These are phyloP conservation scores for Leptodactylus fuscus DNA, from an alignment of 2,113 vertebrate species.

Conservation along the genomic window DNA sequence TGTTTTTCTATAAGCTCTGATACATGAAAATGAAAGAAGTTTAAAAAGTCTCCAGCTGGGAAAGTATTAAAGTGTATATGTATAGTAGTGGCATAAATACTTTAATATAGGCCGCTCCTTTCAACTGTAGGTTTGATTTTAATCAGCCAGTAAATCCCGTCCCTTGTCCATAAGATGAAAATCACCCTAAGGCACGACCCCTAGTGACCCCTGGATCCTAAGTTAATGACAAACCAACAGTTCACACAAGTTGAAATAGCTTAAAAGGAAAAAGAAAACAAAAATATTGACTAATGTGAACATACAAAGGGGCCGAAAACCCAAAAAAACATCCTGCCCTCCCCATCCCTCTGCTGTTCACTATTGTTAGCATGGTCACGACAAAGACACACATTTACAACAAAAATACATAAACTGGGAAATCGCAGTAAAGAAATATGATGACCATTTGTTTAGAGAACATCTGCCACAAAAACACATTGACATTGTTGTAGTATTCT, in stretches of 20 bases:
- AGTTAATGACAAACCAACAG: slow-evolving; percentile 4
- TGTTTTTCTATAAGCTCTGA: slow-evolving; percentile 23
- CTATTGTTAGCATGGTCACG: not conserved
- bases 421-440: not conserved
- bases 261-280: not conserved
- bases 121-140: slow-evolving; percentile 36
- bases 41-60: slow-evolving; percentile 40
- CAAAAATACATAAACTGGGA: not conserved
- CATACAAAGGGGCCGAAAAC: not conserved
- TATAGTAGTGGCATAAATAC: slow-evolving; percentile 23
- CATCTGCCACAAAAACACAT: not conserved
- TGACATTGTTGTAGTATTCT: too few relatives aligned
- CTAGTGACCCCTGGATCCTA: slow-evolving; percentile 7
- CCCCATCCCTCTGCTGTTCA: not conserved
- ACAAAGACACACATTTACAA: not conserved
- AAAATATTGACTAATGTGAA: not conserved
- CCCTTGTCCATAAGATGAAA: slow-evolving; percentile 40
- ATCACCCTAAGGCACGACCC: not conserved
- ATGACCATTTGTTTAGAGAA: not conserved
- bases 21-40: slow-evolving; percentile 22
- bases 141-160: slow-evolving; percentile 45
- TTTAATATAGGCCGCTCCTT: slow-evolving; percentile 33
- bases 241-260: not conserved
- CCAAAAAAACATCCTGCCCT: not conserved
- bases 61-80: slow-evolving; percentile 33